A percentile compares a stretch with the other conserved stretches of the same genome.
phyloP scores from a whole-genome alignment of 2,797 vertebrate genomes.

The Epinephelus awoara region DNA sequence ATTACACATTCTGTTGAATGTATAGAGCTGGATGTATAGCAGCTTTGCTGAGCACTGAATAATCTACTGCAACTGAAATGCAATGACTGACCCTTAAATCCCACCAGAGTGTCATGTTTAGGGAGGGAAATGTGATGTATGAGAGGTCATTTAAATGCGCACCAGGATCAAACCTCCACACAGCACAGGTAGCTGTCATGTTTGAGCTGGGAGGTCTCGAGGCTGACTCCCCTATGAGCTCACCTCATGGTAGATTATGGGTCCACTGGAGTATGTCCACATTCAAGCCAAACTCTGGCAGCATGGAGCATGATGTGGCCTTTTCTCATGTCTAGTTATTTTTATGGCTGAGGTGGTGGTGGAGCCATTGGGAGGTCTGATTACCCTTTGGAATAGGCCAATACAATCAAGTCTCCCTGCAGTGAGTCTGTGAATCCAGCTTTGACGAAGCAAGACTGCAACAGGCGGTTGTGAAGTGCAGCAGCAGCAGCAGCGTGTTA shows the following conservation, averaged over 20 bases:
- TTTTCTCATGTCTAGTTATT: constrained; percentile 64
- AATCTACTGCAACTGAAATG: background rate
- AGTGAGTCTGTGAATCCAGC: constrained; percentile 36
- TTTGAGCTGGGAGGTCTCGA: constrained; percentile 47
- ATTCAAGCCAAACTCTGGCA: constrained; percentile 34
- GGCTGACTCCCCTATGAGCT: constrained; percentile 52
- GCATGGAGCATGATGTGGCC: constrained; percentile 47
- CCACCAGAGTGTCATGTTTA: constrained; percentile 8
- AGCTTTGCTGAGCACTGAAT: constrained; percentile 12
- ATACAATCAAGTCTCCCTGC: constrained; percentile 53
- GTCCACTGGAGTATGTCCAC: constrained; percentile 21
- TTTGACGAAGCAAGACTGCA: constrained; percentile 28
- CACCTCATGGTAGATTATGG: constrained; percentile 52
- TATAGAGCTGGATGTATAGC: constrained; percentile 12
- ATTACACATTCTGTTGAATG: constrained; percentile 30
- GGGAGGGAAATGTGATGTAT: constrained; percentile 19
- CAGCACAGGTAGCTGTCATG: constrained; percentile 53
- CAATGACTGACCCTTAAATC: constrained; percentile 4
- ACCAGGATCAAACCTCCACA: constrained; percentile 39
- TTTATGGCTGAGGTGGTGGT: constrained; percentile 56
- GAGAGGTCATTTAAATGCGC: constrained; percentile 18
- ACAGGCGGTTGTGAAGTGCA: constrained; percentile 25
- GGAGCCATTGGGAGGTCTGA: constrained; percentile 60
- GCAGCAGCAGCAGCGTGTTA: constrained; percentile 33
- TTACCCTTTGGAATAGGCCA: constrained; percentile 53